A percentile compares a stretch with the other conserved stretches of the same genome.
Evolutionary conservation across 2,888 invertebrate species (phyloP).

Genomic region (Folsomia manolachei): DNA sequence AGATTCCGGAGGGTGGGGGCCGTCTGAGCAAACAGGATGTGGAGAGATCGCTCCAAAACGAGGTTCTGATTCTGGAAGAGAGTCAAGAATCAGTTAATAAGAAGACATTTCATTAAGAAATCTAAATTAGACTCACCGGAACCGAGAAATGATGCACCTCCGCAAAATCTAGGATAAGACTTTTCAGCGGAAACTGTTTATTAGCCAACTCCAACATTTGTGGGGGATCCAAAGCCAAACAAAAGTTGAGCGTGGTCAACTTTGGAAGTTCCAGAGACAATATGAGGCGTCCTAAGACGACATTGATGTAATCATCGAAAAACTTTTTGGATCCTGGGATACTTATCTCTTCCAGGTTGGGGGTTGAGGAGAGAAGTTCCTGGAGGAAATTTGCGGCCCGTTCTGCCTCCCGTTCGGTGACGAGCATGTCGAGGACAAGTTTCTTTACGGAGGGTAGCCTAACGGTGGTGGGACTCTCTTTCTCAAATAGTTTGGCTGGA

Average conservation of each 20-base stretch:
- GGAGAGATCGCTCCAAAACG: conserved; percentile 28
- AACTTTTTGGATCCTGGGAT: conserved; percentile 36
- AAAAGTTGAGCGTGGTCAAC: conserved; percentile 33
- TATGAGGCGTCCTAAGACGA: conserved; percentile 29
- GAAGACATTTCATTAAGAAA: no score
- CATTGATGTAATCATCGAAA: conserved; percentile 41
- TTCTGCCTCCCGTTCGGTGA: conserved; percentile 36
- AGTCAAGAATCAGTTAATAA: conserved; percentile 2
- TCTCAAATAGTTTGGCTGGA: conserved; percentile 26
- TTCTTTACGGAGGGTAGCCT: conserved; percentile 24
- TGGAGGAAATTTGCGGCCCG: conserved; percentile 24
- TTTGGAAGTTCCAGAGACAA: conserved; percentile 19
- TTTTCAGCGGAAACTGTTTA: conserved; percentile 24
- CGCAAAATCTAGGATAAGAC: conserved; percentile 36
- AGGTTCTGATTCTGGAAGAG: conserved; percentile 29
- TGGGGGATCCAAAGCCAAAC: conserved; percentile 30
- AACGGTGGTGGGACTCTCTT: background rate
- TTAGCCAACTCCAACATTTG: conserved; percentile 29
- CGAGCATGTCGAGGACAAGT: conserved; percentile 30
- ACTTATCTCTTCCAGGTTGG: conserved; percentile 35
- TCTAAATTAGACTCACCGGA: background rate
- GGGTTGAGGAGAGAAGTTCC: conserved; percentile 26
- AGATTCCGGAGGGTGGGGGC: conserved; percentile 28
- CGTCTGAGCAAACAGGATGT: background rate
- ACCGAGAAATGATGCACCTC: conserved; percentile 23